Conservation (phyloP, 2,113 vertebrate genomes). For the Callorhinus ursinus region DNA sequence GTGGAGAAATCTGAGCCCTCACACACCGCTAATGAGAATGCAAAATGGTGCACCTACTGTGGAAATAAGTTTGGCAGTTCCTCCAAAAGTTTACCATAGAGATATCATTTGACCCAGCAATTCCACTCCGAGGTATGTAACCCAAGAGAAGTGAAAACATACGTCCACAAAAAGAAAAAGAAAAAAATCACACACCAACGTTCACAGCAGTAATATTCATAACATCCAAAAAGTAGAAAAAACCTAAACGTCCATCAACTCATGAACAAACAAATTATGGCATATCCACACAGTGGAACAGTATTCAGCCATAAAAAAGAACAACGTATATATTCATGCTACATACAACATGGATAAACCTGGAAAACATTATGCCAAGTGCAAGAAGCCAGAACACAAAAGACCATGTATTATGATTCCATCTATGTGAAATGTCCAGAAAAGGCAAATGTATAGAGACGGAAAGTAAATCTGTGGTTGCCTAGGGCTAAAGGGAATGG, state of each 20-base stretch:
- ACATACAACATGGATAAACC: not conserved
- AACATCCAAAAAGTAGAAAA: not conserved
- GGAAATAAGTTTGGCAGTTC: not conserved
- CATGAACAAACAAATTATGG: not conserved
- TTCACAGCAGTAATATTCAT: not conserved
- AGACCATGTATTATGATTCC: not conserved
- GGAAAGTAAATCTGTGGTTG: not conserved
- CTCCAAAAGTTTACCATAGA: not conserved
- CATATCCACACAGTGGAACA: not conserved
- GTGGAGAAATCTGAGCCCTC: not conserved
- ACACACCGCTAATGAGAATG: not conserved
- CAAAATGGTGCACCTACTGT: not conserved
- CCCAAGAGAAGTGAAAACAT: not conserved
- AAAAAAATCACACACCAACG: not conserved
- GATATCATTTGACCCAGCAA: not conserved
- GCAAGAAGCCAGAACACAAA: not conserved
- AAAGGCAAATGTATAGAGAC: not conserved
- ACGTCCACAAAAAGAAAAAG: not conserved
- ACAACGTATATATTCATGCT: not conserved
- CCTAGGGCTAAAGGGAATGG: not conserved
- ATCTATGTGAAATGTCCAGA: not conserved
- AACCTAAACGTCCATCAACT: not conserved
- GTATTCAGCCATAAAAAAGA: not conserved
- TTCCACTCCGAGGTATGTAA: not conserved
- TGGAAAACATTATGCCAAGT: not conserved